phyloP scores from a whole-genome alignment of 2,888 invertebrate species.

The Chrysotoxum bicinctum region DNA sequence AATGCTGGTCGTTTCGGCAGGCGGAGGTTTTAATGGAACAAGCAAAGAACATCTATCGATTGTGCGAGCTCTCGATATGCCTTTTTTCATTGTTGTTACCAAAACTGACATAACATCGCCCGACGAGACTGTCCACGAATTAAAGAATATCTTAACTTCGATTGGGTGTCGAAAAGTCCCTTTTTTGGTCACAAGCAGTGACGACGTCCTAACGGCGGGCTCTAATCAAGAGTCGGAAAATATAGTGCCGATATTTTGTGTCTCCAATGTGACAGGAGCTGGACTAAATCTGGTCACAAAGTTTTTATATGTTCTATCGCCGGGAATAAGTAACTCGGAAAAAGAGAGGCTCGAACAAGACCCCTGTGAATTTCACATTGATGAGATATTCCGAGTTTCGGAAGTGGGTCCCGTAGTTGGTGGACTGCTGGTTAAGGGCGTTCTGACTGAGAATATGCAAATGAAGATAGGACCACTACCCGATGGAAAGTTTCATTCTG shows the following conservation, averaged over 20 bases:
- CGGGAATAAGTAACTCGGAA: slow-evolving; percentile 85
- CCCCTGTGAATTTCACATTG: slow-evolving; percentile 93
- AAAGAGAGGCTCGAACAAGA: slow-evolving; percentile 88
- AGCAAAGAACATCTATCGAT: slow-evolving; percentile 96
- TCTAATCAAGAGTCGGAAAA: slow-evolving; percentile 86
- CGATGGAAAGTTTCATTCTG: slow-evolving; percentile 89
- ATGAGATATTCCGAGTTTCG: slow-evolving; percentile 94
- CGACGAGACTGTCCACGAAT: slow-evolving; percentile 82
- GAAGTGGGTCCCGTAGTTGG: slow-evolving; percentile 93
- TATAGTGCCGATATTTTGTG: slow-evolving; percentile 90
- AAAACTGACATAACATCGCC: slow-evolving; percentile 93
- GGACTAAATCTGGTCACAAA: slow-evolving; percentile 92
- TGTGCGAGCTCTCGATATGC: slow-evolving; percentile 90
- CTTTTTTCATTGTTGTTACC: slow-evolving; percentile 96
- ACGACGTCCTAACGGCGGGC: slow-evolving; percentile 89
- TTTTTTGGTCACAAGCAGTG: slow-evolving; percentile 85
- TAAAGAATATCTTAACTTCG: slow-evolving; percentile 85
- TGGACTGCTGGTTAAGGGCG: slow-evolving; percentile 92
- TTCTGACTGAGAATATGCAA: slow-evolving; percentile 91
- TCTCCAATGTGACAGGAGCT: slow-evolving; percentile 94
- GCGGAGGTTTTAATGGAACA: slow-evolving; percentile 90
- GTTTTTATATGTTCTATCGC: slow-evolving; percentile 92
- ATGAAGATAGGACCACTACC: slow-evolving; percentile 90
- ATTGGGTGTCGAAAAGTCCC: slow-evolving; percentile 87
- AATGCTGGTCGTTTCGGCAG: slow-evolving; percentile 92